Conservation (phyloP, 2,888 invertebrate genomes). For the Eumacrocentrus americanus region DNA sequence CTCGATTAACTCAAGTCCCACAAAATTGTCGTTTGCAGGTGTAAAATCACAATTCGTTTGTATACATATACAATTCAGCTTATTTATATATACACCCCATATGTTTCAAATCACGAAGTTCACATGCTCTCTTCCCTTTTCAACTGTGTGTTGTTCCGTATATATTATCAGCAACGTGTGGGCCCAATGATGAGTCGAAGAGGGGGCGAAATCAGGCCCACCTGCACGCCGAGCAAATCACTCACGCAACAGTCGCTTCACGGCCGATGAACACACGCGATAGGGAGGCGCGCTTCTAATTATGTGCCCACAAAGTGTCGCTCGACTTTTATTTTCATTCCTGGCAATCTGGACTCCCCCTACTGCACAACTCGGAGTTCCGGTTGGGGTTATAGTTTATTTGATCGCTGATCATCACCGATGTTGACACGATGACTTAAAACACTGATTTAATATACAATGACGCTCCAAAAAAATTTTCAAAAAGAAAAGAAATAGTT, state of each 20-base stretch:
- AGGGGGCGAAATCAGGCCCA: conserved; percentile 2
- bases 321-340: not conserved
- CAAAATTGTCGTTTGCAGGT: conserved; percentile 39
- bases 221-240: conserved; percentile 18
- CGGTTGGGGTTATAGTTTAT: too few species aligned
- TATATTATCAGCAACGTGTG: not conserved
- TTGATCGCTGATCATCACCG: too few species aligned
- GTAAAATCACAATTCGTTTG: conserved; percentile 40
- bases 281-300: conserved; percentile 9
- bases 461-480: too few species aligned
- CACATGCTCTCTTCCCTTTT: not conserved
- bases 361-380: not conserved
- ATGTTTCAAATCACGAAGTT: conserved; percentile 9
- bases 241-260: conserved; percentile 23
- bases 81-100: not conserved
- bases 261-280: conserved; percentile 28
- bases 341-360: conserved; percentile 10
- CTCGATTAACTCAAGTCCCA: conserved; percentile 18
- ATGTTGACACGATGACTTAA: too few species aligned
- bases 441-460: too few species aligned
- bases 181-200: conserved; percentile 2
- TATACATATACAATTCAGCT: not conserved
- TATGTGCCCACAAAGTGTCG: conserved; percentile 11
- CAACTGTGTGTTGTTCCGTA: not conserved
- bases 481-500: too few species aligned